Evolutionary conservation across 1,140 invertebrate species (phyloP), one percentile per base, ranked within the genome.

Genomic region (Nasonia giraulti): DNA sequence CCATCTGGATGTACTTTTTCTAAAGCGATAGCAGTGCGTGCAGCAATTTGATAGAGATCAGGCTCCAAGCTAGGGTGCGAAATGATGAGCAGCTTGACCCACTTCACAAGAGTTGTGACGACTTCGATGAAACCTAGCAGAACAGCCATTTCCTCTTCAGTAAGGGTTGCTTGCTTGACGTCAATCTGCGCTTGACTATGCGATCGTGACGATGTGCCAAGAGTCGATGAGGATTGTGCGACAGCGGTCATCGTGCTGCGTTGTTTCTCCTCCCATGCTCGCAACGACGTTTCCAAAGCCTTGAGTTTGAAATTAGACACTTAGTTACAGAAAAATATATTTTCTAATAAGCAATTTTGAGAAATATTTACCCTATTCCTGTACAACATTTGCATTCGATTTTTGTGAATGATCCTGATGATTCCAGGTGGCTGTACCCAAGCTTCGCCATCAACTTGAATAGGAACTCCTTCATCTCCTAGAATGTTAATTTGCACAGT

Each of bases 391-490:
- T 99, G 98, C 90, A 98, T 98, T 85, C 98, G 94, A 93, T 99
- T 99, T 93, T 99, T 99, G 92, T 99, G 98, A 87, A 98, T 96
- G 82, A 99, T 99, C 71, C 97, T 95, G 87, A 99, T 98, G 88
- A 98, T 97, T 44, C 98, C 98, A 0, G 98, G 98, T 1, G 97
- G 97, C 92, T 99, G 98, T n/a, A 99, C 94, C 98, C 98, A 99
- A 12, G 98, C 98, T 93, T 99, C 98, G 0, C 98, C 98, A 92
- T 99, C 98, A 27, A 99, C 98, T 93, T 99, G 97, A 86, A 96
- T 96, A 20, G 97, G 97, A 55, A 98, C 97, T 82, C 96, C 96
- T 93, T 98, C 97, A 71, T 97, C 96, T 23, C 96, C 98, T 85
- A 98, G 93, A 88, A 99, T 99, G 89, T 98, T 98, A 87, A 99